Evolutionary conservation across 92 coral and sea anemone species (phyloP).

Genomic region (Scolanthus callimorphus): DNA sequence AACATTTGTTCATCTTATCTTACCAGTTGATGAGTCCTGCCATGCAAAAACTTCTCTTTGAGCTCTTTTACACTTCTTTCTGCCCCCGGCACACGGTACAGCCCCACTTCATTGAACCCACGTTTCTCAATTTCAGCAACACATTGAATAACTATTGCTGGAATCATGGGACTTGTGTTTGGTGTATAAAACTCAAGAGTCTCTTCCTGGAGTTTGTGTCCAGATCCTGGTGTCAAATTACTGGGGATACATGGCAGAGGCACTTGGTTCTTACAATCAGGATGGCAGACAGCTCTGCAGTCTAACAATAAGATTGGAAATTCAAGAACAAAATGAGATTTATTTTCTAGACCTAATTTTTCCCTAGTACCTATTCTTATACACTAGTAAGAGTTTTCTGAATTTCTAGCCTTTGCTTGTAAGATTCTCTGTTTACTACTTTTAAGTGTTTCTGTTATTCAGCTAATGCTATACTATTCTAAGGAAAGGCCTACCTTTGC

Average conservation of each 20-base stretch:
- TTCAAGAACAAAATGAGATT: neutral
- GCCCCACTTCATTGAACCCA: constrained; percentile 91
- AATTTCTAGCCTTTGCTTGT: no score
- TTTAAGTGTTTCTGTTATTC: neutral
- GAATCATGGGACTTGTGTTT: constrained; percentile 83
- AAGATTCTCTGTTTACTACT: no score
- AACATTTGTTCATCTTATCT: neutral
- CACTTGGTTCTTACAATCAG: constrained; percentile 82
- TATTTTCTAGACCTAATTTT: no score
- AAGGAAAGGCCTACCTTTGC: constrained; percentile 63
- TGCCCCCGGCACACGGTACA: constrained; percentile 98
- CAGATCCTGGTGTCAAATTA: constrained; percentile 89
- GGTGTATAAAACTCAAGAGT: constrained; percentile 95
- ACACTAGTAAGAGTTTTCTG: no score
- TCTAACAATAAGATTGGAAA: constrained; percentile 26
- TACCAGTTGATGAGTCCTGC: constrained; percentile 83
- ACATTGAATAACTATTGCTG: constrained; percentile 81
- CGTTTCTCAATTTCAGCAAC: constrained; percentile 86
- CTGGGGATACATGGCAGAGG: constrained; percentile 89
- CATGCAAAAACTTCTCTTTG: constrained; percentile 81
- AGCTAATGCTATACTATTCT: no score
- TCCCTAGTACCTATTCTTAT: no score
- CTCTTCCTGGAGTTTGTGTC: constrained; percentile 74
- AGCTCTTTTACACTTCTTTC: constrained; percentile 78
- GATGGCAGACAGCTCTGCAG: constrained; percentile 95